These are phyloP conservation scores for Upupa epops DNA, from an alignment of 2,113 vertebrate species.

Conservation along the genomic window DNA sequence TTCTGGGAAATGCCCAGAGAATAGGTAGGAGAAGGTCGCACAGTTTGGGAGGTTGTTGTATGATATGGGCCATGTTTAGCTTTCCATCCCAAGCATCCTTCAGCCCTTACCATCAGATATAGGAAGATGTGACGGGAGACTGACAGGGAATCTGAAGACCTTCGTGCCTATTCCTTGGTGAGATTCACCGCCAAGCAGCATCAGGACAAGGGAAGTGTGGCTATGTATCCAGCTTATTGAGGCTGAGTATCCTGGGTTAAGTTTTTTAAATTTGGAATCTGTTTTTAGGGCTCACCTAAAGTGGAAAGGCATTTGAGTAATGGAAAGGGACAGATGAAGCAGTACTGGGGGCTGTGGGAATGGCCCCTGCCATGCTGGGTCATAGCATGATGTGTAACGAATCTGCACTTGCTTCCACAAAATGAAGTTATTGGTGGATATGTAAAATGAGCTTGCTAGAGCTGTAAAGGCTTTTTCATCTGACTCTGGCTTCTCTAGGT, in stretches of 20 bases:
- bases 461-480: conserved; percentile 23
- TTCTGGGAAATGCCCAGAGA: not conserved
- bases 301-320: not conserved
- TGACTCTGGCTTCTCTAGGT: conserved; percentile 46
- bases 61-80: not conserved
- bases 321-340: not conserved
- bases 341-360: not conserved
- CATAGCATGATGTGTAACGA: not conserved
- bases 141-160: accelerated
- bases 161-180: not conserved
- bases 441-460: conserved; percentile 20
- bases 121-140: not conserved
- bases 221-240: accelerated
- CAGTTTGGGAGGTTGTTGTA: not conserved
- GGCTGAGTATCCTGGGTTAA: accelerated
- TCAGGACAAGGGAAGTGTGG: accelerated
- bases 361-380: not conserved
- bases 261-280: not conserved
- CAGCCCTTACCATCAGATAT: accelerated
- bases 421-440: not conserved
- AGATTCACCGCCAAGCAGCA: not conserved
- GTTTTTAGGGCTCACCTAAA: not conserved
- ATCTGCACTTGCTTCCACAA: not conserved
- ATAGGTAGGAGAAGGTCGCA: not conserved
- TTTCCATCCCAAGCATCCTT: not conserved